Evolutionary conservation across 2,113 vertebrate species (phyloP).

Genomic region (Gorilla gorilla): DNA sequence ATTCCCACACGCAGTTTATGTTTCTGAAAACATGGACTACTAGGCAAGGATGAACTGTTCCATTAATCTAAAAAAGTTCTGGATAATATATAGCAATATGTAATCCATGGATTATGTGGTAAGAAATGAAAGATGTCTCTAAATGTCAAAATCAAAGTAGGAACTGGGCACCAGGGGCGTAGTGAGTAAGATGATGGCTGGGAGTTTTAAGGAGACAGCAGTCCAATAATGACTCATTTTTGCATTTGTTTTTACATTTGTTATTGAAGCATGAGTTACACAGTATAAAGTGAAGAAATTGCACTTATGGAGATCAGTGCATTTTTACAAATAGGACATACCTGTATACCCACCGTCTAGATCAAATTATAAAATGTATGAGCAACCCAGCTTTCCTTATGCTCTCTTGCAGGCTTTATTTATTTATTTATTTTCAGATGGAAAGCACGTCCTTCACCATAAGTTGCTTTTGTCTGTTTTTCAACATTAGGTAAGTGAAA

Average conservation of each 20-base stretch:
- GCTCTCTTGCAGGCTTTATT: background rate
- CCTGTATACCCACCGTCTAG: background rate
- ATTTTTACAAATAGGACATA: background rate
- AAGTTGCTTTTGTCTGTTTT: background rate
- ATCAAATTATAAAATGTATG: background rate
- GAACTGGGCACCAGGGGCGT: fast-evolving
- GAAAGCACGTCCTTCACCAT: background rate
- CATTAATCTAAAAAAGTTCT: background rate
- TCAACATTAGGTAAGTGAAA: background rate
- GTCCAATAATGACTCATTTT: background rate
- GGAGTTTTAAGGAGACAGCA: background rate
- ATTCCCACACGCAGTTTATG: background rate
- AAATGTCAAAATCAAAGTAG: background rate
- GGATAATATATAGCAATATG: background rate
- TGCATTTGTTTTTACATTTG: background rate
- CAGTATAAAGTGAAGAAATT: background rate
- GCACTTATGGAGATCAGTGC: background rate
- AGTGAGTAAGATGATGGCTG: background rate
- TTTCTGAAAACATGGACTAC: background rate
- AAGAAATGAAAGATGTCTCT: background rate
- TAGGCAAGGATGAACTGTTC: background rate
- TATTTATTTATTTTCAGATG: background rate
- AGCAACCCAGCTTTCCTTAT: background rate
- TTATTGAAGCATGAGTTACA: background rate
- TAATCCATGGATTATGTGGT: background rate